A percentile compares a stretch with the other conserved stretches of the same genome.
phyloP scores from a whole-genome alignment of 1,140 invertebrate genomes.

The Potamilus streckersoni region DNA sequence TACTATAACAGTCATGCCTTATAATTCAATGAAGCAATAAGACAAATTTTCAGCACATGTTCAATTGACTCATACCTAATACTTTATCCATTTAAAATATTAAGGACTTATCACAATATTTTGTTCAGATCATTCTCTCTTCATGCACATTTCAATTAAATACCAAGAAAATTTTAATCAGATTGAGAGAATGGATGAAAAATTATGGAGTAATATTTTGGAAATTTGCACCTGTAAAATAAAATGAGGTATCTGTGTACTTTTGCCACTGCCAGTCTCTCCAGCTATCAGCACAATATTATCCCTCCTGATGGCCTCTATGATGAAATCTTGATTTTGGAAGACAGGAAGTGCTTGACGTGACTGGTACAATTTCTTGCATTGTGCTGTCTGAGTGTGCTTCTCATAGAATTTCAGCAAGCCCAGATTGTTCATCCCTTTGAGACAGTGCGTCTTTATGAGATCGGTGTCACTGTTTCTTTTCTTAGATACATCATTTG shows the following conservation, averaged over 20 bases:
- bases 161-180: too few species aligned
- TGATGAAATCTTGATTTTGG: constrained; percentile 73
- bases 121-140: too few species aligned
- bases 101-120: too few species aligned
- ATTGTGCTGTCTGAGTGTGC: constrained; percentile 30
- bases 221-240: constrained; percentile 80
- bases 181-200: neutral
- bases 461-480: constrained; percentile 4
- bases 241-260: constrained; percentile 98
- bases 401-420: constrained; percentile 7
- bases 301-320: constrained; percentile 92
- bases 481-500: constrained; percentile 12
- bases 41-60: too few species aligned
- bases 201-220: neutral
- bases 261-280: constrained; percentile 95
- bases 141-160: too few species aligned
- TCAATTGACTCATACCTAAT: too few species aligned
- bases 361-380: constrained; percentile 32
- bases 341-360: constrained; percentile 57
- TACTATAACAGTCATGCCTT: too few species aligned
- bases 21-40: too few species aligned
- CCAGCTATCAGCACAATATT: constrained; percentile 90
- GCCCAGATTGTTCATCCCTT: constrained; percentile 1
- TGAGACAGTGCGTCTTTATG: neutral
- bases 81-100: too few species aligned